phyloP scores from a whole-genome alignment of 2,888 invertebrate species.

The Napeogenes inachia region DNA sequence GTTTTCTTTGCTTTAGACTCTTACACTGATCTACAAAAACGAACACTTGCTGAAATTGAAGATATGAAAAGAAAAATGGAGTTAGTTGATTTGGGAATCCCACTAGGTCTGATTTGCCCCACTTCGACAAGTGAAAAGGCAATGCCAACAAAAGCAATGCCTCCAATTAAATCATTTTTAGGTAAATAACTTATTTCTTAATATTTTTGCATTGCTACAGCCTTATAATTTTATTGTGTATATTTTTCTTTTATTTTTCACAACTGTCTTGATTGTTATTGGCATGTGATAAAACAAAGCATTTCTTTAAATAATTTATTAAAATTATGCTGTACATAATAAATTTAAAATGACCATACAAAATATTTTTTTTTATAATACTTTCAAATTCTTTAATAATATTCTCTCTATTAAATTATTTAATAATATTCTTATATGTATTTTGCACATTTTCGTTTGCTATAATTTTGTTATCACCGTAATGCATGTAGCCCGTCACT shows the following conservation, averaged over 20 bases:
- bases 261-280: background rate
- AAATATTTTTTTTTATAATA: too few relatives aligned
- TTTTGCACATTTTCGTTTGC: constrained; percentile 19
- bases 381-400: too few relatives aligned
- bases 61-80: constrained; percentile 73
- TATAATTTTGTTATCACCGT: constrained; percentile 13
- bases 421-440: background rate
- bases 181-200: constrained; percentile 43
- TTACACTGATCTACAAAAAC: constrained; percentile 53
- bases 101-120: constrained; percentile 67
- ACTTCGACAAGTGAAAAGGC: constrained; percentile 56
- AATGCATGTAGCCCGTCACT: constrained; percentile 36
- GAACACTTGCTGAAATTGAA: constrained; percentile 63
- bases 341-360: too few relatives aligned
- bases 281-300: constrained; percentile 1
- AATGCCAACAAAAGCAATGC: constrained; percentile 74
- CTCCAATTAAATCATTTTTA: constrained; percentile 67
- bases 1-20: constrained; percentile 37
- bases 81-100: constrained; percentile 66
- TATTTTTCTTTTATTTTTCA: background rate
- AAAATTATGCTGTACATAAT: too few relatives aligned
- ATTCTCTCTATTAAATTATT: background rate
- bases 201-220: background rate
- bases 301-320: too few relatives aligned
- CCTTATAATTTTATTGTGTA: too few relatives aligned